These are phyloP conservation scores for Hemitrygon akajei DNA, from an alignment of 2,797 vertebrate genomes.

Conservation along the genomic window DNA sequence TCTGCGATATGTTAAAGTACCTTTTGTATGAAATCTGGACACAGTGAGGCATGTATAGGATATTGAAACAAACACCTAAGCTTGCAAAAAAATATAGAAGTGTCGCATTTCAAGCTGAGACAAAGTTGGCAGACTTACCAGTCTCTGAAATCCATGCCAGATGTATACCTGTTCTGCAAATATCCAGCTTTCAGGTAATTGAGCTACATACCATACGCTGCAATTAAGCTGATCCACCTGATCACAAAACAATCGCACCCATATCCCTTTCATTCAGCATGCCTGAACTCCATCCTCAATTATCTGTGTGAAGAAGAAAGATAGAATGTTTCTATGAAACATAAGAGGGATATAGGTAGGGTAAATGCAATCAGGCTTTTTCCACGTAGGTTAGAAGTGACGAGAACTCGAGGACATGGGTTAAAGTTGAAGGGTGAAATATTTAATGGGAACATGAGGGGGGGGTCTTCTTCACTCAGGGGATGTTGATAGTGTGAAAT, in stretches of 20 bases:
- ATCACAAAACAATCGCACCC: not conserved
- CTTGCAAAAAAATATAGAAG: not conserved
- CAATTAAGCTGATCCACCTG: not conserved
- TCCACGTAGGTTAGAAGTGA: no score
- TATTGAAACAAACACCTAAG: not conserved
- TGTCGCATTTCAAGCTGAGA: not conserved
- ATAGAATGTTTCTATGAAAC: no score
- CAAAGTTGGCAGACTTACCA: not conserved
- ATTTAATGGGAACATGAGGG: no score
- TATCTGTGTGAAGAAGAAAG: no score
- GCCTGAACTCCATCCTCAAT: no score
- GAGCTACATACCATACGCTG: not conserved
- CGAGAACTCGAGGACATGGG: no score
- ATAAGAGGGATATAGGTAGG: no score
- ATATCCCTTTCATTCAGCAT: not conserved
- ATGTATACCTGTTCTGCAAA: not conserved
- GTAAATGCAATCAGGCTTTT: no score
- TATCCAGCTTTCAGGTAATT: not conserved
- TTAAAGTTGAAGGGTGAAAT: no score
- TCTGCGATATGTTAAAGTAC: not conserved
- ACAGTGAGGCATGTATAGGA: not conserved
- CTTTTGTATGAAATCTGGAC: not conserved
- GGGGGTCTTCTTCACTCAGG: no score
- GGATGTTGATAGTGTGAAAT: no score
- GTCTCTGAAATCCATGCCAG: slow-evolving; percentile 1